Conservation (phyloP, 2,888 invertebrate species). For the Galeruca laticollis region DNA sequence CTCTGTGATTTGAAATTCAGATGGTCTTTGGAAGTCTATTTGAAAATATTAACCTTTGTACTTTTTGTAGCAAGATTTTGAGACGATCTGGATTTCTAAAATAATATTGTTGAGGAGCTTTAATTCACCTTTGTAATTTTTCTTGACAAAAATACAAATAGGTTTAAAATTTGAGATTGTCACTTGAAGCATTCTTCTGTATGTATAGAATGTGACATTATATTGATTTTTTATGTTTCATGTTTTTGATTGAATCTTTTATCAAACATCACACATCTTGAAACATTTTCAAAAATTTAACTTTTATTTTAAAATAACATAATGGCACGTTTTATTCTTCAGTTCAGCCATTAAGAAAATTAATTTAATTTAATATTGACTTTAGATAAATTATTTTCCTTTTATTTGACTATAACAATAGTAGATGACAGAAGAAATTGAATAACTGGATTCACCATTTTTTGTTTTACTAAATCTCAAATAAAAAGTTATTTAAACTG, state of each 20-base stretch:
- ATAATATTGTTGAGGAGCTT: constrained; percentile 6
- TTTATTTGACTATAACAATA: too few relatives aligned
- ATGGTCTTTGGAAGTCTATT: neutral
- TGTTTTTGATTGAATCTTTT: neutral
- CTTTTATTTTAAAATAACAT: too few relatives aligned
- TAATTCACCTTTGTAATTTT: neutral
- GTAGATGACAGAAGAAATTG: too few relatives aligned
- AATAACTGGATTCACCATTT: too few relatives aligned
- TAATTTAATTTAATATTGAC: too few relatives aligned
- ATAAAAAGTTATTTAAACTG: too few relatives aligned
- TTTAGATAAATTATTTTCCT: too few relatives aligned
- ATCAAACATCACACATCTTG: neutral
- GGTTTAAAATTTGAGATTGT: constrained; percentile 9
- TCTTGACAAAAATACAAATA: neutral
- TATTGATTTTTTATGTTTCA: neutral
- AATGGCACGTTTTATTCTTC: too few relatives aligned
- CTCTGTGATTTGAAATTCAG: constrained; percentile 8
- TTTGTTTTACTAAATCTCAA: too few relatives aligned
- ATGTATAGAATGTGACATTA: neutral
- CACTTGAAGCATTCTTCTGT: neutral
- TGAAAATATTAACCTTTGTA: too few relatives aligned
- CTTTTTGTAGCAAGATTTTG: neutral
- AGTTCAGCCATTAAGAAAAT: too few relatives aligned
- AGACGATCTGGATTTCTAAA: constrained; percentile 10
- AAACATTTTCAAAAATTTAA: too few relatives aligned